Evolutionary conservation across 2,888 invertebrate species (phyloP).

Genomic region (Pherbina coryleti): DNA sequence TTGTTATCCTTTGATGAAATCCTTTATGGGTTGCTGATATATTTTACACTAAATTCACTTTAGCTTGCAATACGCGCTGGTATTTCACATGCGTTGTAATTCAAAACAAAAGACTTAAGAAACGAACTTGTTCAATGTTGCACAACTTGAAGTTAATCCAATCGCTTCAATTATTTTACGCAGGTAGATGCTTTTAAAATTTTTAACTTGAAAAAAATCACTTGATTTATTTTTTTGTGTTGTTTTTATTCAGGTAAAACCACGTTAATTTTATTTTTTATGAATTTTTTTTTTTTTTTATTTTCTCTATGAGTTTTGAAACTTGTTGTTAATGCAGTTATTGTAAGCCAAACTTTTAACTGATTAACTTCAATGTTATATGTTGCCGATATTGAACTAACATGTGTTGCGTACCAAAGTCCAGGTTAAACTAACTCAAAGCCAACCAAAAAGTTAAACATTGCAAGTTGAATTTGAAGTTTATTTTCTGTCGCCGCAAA

Average conservation of each 20-base stretch:
- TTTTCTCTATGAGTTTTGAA: not conserved
- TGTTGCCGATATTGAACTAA: not conserved
- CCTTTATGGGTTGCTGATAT: not conserved
- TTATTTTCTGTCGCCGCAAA: constrained; percentile 45
- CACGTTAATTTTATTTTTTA: not conserved
- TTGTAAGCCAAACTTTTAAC: too few species aligned
- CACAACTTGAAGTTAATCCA: not conserved
- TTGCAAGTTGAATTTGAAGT: constrained; percentile 14
- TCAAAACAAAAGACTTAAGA: constrained; percentile 28
- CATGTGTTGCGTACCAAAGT: constrained; percentile 24
- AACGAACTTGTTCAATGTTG: constrained; percentile 11
- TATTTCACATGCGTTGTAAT: not conserved
- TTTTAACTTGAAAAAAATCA: not conserved
- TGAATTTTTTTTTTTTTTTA: not conserved
- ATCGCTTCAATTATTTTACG: not conserved
- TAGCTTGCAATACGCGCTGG: not conserved
- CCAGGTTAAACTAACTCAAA: constrained; percentile 31
- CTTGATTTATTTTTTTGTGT: not conserved
- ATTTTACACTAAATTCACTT: not conserved
- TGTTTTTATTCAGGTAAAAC: not conserved
- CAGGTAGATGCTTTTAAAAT: not conserved
- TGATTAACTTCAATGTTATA: not conserved
- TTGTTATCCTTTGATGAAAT: not conserved
- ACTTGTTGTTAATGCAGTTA: not conserved
- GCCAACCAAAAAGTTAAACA: constrained; percentile 10